These are phyloP conservation scores for Cinara cedri DNA, from an alignment of 2,888 invertebrate genomes.

Conservation along the genomic window DNA sequence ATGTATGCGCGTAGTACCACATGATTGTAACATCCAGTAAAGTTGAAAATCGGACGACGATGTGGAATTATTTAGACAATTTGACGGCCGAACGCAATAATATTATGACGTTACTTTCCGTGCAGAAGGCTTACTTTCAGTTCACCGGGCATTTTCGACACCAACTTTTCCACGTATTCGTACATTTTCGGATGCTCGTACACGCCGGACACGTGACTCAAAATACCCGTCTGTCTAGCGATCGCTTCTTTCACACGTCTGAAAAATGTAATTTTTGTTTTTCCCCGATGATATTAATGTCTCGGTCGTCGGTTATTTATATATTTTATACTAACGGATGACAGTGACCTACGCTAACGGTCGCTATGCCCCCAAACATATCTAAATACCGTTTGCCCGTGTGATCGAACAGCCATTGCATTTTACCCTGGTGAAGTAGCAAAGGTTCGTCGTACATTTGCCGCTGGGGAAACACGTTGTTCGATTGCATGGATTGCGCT, in stretches of 20 bases:
- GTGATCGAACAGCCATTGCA: slow-evolving; percentile 92
- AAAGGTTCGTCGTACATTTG: slow-evolving; percentile 84
- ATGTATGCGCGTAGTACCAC: too few species aligned
- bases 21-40: too few species aligned
- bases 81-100: too few species aligned
- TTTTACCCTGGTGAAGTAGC: slow-evolving; percentile 82
- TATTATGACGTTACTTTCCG: too few species aligned
- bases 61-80: too few species aligned
- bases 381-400: slow-evolving; percentile 88
- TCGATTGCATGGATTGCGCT: slow-evolving; percentile 68
- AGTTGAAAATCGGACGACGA: too few species aligned
- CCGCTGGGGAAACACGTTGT: slow-evolving; percentile 73
- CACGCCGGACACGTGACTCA: slow-evolving; percentile 93
- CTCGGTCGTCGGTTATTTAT: background rate
- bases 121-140: slow-evolving; percentile 71
- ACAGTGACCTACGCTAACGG: slow-evolving; percentile 95
- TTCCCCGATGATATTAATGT: background rate
- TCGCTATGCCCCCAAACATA: slow-evolving; percentile 95
- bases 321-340: slow-evolving; percentile 87
- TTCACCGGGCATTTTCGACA: slow-evolving; percentile 80
- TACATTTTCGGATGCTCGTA: slow-evolving; percentile 90
- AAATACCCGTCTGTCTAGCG: slow-evolving; percentile 75
- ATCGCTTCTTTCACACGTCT: slow-evolving; percentile 85
- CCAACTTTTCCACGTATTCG: slow-evolving; percentile 85
- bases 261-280: slow-evolving; percentile 60